Evolutionary conservation across 92 coral and sea anemone genomes (phyloP).

Genomic region (Parazoanthus atlanticus): DNA sequence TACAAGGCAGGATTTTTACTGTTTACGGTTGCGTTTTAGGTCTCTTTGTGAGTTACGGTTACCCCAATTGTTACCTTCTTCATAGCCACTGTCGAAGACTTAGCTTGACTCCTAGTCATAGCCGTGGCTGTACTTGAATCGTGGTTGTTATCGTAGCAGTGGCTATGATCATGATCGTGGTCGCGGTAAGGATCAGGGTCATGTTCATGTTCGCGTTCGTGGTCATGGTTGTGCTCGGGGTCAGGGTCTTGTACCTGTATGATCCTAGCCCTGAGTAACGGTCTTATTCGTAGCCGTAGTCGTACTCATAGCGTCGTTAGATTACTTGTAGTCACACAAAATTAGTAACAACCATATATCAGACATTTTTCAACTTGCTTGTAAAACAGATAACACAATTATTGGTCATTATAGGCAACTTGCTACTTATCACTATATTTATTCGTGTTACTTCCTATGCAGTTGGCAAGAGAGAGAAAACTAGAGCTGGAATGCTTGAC

Average conservation of each 20-base stretch:
- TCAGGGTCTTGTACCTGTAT: background rate
- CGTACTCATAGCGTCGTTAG: background rate
- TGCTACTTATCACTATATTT: background rate
- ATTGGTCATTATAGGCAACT: background rate
- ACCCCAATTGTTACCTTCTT: no score
- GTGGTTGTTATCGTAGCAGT: no score
- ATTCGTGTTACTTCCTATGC: background rate
- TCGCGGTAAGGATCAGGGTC: no score
- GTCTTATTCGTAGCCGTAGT: background rate
- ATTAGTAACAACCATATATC: background rate
- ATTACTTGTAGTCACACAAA: background rate
- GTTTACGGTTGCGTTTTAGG: no score
- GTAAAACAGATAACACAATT: background rate
- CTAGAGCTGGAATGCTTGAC: constrained; percentile 29
- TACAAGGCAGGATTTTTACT: no score
- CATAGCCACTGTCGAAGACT: no score
- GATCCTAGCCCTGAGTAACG: background rate
- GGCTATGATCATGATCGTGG: no score
- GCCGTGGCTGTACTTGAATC: no score
- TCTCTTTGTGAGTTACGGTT: no score
- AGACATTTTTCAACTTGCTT: background rate
- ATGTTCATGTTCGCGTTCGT: background rate
- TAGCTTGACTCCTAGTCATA: no score
- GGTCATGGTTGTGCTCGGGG: background rate
- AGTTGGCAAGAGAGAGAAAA: constrained; percentile 44